A percentile compares a stretch with the other conserved stretches of the same genome.
Evolutionary conservation across 1,140 invertebrate genomes (phyloP).

Genomic region (Temnothorax nylanderi): DNA sequence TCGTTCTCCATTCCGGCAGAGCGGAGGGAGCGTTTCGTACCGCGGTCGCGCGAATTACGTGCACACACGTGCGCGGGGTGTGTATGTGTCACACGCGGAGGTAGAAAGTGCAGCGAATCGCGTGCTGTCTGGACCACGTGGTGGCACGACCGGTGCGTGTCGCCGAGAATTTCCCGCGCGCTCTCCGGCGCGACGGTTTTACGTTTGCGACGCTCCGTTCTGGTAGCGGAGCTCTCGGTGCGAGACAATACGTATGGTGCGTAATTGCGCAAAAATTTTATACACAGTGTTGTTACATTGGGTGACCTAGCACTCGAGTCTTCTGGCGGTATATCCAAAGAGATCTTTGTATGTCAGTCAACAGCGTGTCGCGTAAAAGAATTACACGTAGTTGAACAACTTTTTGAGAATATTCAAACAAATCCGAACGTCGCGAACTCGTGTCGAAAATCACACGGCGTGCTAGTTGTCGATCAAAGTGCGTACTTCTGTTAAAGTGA

Average conservation of each 20-base stretch:
- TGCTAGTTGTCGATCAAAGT: not conserved
- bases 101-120: not conserved
- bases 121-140: constrained; percentile 19
- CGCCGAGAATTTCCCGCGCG: not conserved
- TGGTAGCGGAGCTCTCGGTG: not conserved
- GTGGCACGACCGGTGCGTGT: not conserved
- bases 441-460: not conserved
- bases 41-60: constrained; percentile 10
- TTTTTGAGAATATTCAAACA: not conserved
- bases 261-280: not conserved
- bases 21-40: not conserved
- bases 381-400: not conserved
- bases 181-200: not conserved
- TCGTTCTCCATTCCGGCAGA: not conserved
- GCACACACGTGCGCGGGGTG: not conserved
- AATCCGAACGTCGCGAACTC: not conserved
- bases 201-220: not conserved
- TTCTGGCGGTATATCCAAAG: not conserved
- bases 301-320: not conserved
- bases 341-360: not conserved
- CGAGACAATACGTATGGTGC: not conserved
- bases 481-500: not conserved
- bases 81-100: not conserved
- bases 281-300: not conserved
- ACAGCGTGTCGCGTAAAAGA: not conserved